A percentile compares a stretch with the other conserved stretches of the same genome.
phyloP scores from a whole-genome alignment of 2,113 vertebrate species.

The Hassar affinis region DNA sequence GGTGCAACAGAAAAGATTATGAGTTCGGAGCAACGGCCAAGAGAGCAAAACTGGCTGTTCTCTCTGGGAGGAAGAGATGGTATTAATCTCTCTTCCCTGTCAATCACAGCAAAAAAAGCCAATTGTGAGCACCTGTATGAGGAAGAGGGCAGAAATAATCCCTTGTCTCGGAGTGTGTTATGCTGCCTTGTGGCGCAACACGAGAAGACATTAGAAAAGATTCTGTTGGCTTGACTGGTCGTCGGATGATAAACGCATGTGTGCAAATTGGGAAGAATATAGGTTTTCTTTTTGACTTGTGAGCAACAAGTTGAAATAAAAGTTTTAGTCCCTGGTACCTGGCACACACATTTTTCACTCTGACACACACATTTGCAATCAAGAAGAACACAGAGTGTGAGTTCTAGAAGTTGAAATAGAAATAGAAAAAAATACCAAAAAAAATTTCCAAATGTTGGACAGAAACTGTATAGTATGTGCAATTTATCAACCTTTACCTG shows the following conservation, averaged over 20 bases:
- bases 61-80: not conserved
- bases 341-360: not conserved
- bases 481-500: constrained; percentile 73
- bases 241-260: not conserved
- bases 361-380: not conserved
- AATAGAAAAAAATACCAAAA: too few relatives aligned
- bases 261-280: not conserved
- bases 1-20: not conserved
- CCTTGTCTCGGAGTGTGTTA: not conserved
- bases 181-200: not conserved
- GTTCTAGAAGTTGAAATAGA: not conserved
- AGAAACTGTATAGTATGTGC: not conserved
- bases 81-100: not conserved
- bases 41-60: not conserved
- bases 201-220: not conserved
- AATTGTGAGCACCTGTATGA: not conserved
- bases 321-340: too few relatives aligned
- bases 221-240: not conserved
- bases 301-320: not conserved
- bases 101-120: not conserved
- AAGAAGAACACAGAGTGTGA: not conserved
- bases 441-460: not conserved
- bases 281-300: not conserved
- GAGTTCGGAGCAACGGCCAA: not conserved
- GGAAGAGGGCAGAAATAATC: not conserved